Percentiles rank a stretch among this genome's conserved stretches.
Evolutionary conservation across 1,140 invertebrate species (phyloP).

Genomic region (Caerostris darwini): DNA sequence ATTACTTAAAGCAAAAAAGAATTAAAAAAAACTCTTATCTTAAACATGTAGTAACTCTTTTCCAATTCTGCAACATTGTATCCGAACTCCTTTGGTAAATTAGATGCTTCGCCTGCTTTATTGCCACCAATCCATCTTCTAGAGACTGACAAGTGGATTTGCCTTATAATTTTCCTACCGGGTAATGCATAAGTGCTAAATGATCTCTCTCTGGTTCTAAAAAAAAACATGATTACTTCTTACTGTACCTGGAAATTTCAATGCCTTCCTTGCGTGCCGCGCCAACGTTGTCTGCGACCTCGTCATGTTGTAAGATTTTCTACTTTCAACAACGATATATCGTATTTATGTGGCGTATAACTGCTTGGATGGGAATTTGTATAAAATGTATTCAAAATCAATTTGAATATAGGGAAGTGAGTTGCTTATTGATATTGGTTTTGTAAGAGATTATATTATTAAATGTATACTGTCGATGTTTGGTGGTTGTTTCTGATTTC

Average conservation of each 20-base stretch:
- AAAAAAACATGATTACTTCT: not conserved
- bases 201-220: not conserved
- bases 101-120: conserved; percentile 12
- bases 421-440: no score
- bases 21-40: not conserved
- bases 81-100: not conserved
- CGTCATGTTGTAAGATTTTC: not conserved
- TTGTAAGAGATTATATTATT: no score
- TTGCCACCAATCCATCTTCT: conserved; percentile 17
- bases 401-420: no score
- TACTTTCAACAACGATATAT: no score
- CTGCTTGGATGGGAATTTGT: no score
- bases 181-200: not conserved
- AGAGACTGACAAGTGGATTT: not conserved
- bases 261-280: not conserved
- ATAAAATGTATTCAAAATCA: no score
- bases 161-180: conserved; percentile 8
- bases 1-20: not conserved
- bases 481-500: no score
- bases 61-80: conserved; percentile 24
- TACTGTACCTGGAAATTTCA: not conserved
- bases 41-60: not conserved
- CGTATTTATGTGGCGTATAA: no score
- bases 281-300: not conserved
- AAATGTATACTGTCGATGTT: no score